phyloP scores from a whole-genome alignment of 1,140 invertebrate genomes.

The Brachionus asplanchnoidis region DNA sequence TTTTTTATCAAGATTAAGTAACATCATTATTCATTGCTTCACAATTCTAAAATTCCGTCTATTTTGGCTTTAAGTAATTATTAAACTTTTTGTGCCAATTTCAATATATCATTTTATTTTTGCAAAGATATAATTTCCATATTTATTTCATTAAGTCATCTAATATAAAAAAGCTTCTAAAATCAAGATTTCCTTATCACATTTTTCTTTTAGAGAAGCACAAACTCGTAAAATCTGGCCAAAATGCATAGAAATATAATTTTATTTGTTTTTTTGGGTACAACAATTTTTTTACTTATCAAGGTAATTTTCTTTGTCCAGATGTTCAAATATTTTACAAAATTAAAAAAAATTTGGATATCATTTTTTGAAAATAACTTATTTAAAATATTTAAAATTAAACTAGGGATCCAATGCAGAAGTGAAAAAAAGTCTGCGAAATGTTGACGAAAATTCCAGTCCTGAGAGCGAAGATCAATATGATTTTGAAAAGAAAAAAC shows the following conservation, averaged over 20 bases:
- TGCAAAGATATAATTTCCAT: neutral
- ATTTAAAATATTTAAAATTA: neutral
- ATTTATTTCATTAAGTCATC: neutral
- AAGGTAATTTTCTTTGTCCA: neutral
- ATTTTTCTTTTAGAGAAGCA: neutral
- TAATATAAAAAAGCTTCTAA: neutral
- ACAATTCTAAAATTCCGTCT: neutral
- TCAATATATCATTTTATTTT: neutral
- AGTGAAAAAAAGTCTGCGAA: neutral
- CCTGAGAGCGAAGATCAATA: neutral
- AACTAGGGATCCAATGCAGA: neutral
- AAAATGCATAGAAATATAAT: conserved; percentile 6
- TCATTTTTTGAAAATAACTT: neutral
- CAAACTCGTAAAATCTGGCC: neutral
- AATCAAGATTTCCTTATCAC: neutral
- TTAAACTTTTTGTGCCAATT: neutral
- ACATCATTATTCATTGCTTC: neutral
- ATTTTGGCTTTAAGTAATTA: neutral
- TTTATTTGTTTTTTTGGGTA: neutral
- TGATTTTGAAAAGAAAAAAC: neutral
- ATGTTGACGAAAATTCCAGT: neutral
- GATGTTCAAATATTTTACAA: neutral
- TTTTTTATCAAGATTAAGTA: neutral
- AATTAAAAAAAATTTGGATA: neutral
- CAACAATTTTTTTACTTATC: neutral